These are phyloP conservation scores for Potamilus streckersoni DNA, from an alignment of 1,140 invertebrate genomes.

Conservation along the genomic window DNA sequence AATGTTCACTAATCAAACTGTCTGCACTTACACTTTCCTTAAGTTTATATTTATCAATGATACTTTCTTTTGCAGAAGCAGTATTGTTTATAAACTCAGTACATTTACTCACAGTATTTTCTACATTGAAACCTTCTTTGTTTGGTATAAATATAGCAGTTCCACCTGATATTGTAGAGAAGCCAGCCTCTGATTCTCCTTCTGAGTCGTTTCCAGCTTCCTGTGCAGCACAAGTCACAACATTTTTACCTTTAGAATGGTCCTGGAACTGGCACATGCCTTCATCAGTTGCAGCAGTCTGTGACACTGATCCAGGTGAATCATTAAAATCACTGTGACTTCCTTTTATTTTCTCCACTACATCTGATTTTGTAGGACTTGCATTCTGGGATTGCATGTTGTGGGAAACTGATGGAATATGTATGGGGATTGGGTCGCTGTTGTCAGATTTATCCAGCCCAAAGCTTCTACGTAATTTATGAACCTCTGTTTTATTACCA, in stretches of 20 bases:
- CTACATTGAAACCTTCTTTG: no score
- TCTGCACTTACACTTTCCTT: slow-evolving; percentile 37
- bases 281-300: no score
- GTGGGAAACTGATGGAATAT: slow-evolving; percentile 27
- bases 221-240: neutral
- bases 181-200: slow-evolving; percentile 42
- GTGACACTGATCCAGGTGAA: slow-evolving; percentile 22
- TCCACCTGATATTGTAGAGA: slow-evolving; percentile 45
- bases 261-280: neutral
- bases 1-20: slow-evolving; percentile 45
- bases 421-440: slow-evolving; percentile 38
- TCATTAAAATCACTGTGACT: neutral
- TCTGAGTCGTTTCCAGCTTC: slow-evolving; percentile 33
- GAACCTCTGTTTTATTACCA: slow-evolving; percentile 39
- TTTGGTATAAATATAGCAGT: no score
- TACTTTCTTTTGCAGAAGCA: no score
- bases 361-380: neutral
- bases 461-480: slow-evolving; percentile 47
- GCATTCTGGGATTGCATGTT: slow-evolving; percentile 4
- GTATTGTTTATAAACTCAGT: no score
- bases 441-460: slow-evolving; percentile 51
- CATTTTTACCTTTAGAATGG: neutral
- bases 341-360: neutral
- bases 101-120: no score
- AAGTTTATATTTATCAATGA: no score